Conservation (phyloP, 2,797 vertebrate species). For the Gastrophryne carolinensis region DNA sequence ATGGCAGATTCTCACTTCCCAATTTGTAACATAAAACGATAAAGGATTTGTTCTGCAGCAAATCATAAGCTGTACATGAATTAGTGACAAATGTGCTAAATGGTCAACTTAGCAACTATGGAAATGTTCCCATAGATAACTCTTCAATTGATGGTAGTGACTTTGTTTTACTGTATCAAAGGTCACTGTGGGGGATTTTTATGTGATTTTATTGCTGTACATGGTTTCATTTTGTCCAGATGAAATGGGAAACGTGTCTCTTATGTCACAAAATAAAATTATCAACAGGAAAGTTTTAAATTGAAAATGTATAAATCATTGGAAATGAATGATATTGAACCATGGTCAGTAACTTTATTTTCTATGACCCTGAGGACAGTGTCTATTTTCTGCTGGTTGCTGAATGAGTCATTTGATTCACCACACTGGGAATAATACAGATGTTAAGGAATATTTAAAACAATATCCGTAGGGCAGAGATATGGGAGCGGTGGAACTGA, state of each 20-base stretch:
- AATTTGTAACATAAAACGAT: conserved; percentile 30
- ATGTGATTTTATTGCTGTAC: conserved; percentile 36
- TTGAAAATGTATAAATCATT: conserved; percentile 38
- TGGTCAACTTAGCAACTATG: conserved; percentile 41
- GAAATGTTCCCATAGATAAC: conserved; percentile 20
- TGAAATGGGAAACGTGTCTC: conserved; percentile 38
- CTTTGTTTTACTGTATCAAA: conserved; percentile 33
- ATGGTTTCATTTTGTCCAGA: conserved; percentile 41
- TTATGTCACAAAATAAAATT: conserved; percentile 41
- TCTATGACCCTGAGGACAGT: conserved; percentile 19
- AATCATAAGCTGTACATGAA: background rate
- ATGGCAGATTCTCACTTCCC: conserved; percentile 4
- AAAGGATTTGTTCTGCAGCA: conserved; percentile 26
- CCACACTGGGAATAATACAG: conserved; percentile 5
- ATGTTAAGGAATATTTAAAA: background rate
- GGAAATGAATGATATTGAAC: conserved; percentile 14
- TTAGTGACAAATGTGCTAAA: conserved; percentile 23
- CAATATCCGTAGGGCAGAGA: background rate
- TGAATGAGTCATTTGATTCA: background rate
- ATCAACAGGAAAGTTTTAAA: conserved; percentile 40
- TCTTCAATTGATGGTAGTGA: conserved; percentile 37
- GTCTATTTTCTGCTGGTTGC: background rate
- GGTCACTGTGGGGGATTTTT: conserved; percentile 29
- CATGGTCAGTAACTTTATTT: conserved; percentile 34
- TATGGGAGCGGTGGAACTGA: background rate